Evolutionary conservation across 1,140 invertebrate species (phyloP).

Genomic region (Ceratina australensis): DNA sequence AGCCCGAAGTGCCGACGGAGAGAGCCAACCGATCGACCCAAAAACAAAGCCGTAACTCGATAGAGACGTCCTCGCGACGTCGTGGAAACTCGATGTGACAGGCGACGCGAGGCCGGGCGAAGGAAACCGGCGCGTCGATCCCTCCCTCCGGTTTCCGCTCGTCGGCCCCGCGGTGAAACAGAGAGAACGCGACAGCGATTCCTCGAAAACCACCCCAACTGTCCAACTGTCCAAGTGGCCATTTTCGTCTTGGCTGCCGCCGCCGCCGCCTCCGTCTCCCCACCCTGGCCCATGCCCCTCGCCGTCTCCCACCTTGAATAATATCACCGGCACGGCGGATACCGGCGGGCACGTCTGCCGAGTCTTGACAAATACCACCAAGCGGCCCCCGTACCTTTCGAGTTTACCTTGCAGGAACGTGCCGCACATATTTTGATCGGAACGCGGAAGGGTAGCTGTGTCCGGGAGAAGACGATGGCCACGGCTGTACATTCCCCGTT

Average conservation of each 20-base stretch:
- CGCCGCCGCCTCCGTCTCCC: no score
- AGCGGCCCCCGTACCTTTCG: constrained; percentile 49
- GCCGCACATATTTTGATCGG: constrained; percentile 55
- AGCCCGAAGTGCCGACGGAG: constrained; percentile 45
- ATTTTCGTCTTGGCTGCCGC: constrained; percentile 58
- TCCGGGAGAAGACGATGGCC: background rate
- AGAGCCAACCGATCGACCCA: constrained; percentile 45
- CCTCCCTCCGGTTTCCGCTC: constrained; percentile 22
- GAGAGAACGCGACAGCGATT: background rate
- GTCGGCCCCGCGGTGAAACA: constrained; percentile 3
- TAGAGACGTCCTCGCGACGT: constrained; percentile 62
- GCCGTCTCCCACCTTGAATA: constrained; percentile 60
- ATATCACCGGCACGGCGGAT: constrained; percentile 52
- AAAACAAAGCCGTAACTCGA: constrained; percentile 70
- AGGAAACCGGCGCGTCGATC: constrained; percentile 24
- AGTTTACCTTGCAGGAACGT: constrained; percentile 61
- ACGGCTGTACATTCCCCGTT: constrained; percentile 35
- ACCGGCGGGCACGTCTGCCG: constrained; percentile 56
- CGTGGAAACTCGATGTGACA: constrained; percentile 63
- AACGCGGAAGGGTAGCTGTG: constrained; percentile 45
- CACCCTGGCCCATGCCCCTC: no score
- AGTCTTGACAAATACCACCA: constrained; percentile 62
- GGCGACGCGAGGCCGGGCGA: constrained; percentile 41
- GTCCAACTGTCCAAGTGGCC: constrained; percentile 71
- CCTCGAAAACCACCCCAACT: constrained; percentile 52